Evolutionary conservation across 2,888 invertebrate genomes (phyloP), one percentile per base, ranked within the genome.

Genomic region (Microctonus brassicae): DNA sequence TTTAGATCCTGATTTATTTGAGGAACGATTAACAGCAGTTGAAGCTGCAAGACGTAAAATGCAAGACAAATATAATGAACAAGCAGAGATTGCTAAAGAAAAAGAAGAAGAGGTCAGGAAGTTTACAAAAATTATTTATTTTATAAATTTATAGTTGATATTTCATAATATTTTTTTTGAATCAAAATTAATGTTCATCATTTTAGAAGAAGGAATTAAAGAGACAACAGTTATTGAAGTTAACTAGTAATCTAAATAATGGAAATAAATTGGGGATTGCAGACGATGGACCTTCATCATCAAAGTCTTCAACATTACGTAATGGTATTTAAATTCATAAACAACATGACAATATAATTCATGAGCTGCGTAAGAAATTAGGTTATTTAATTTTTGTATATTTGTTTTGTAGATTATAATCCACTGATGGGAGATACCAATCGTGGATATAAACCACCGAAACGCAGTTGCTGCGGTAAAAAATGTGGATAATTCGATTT

Each of bases 1-100:
- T 82, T 26, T 70, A 90, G 89, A 90, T 86, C 87, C 88, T 10
- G 89, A 89, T 80, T 77, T 88, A 55, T 77, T 85, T 34, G 79
- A 80, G 36, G 80, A 84, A 66, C 81, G 87, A 73, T 69, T 87
- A 22, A 78, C 80, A 62, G 86, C 84, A 29, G 83, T 89, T 63
- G 88, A 89, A 79, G 76, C 80, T 58, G 82, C 86, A 1, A 81
- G 88, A 64, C 81, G 85, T 74, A 86, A 81, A 70, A 84, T 89
- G 82, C 89, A 90, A 77, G 86, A 88, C 76, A 83, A 87, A 58
- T 88, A 89, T 74, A 77, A 84, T 10, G 73, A 73, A 67, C 84
- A 83, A 74, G 83, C 85, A 47, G 84, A 84, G 74, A 77, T 81
- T 68, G 83, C 84, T 73, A 74, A 84, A 74, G 77, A 82, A 70